Percentiles rank a stretch among this genome's conserved stretches.
Evolutionary conservation across 1,140 invertebrate genomes (phyloP).

Genomic region (Euschistus heros): DNA sequence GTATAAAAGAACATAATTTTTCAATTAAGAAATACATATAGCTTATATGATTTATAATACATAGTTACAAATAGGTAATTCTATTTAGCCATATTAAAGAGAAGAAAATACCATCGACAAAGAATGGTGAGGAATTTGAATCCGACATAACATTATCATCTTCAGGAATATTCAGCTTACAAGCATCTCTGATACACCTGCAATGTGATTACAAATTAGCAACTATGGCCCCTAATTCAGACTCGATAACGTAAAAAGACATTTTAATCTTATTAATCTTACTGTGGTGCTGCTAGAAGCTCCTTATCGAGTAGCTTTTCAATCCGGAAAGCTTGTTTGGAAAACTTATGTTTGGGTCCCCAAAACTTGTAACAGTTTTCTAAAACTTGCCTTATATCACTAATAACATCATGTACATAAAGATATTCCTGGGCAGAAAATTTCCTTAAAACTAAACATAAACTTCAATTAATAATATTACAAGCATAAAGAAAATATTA

Average conservation of each 20-base stretch:
- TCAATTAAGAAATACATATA: too few relatives aligned
- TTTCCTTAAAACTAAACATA: slow-evolving; percentile 38
- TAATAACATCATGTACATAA: slow-evolving; percentile 38
- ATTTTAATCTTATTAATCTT: slow-evolving; percentile 12
- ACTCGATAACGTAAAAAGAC: too few relatives aligned
- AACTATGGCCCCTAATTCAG: neutral
- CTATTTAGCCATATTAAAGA: too few relatives aligned
- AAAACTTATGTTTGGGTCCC: slow-evolving; percentile 39
- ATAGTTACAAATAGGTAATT: too few relatives aligned
- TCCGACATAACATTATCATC: too few relatives aligned
- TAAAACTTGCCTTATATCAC: slow-evolving; percentile 41
- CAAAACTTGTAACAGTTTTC: slow-evolving; percentile 45
- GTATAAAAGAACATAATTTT: too few relatives aligned
- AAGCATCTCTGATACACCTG: too few relatives aligned
- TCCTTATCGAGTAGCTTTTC: slow-evolving; percentile 43
- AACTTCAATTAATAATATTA: neutral
- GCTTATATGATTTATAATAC: too few relatives aligned
- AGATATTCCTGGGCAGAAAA: slow-evolving; percentile 37
- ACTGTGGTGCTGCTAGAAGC: slow-evolving; percentile 35
- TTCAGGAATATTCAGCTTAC: too few relatives aligned
- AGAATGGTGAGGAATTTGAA: too few relatives aligned
- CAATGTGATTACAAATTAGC: too few relatives aligned
- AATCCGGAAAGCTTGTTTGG: slow-evolving; percentile 39
- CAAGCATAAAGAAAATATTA: neutral
- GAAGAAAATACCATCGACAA: too few relatives aligned